Percentiles rank a stretch among this genome's conserved stretches.
phyloP scores from a whole-genome alignment of 2,888 invertebrate genomes.

The Platycheirus albimanus region DNA sequence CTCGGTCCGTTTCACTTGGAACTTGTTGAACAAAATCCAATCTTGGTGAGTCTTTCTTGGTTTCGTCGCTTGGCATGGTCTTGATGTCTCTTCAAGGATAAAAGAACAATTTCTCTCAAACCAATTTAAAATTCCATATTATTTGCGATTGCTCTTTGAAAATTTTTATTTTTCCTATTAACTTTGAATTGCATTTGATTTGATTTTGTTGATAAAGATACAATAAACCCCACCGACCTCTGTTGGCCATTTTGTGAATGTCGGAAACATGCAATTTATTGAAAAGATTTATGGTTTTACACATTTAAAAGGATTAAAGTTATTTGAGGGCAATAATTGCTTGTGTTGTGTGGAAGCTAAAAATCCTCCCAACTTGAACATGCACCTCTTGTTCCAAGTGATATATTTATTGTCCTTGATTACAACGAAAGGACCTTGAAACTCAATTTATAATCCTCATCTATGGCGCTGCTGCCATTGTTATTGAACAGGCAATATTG shows the following conservation, averaged over 20 bases:
- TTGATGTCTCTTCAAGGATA: background rate
- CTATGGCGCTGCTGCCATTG: background rate
- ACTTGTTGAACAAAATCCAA: slow-evolving; percentile 6
- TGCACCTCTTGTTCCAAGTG: slow-evolving; percentile 1
- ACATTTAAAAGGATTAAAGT: background rate
- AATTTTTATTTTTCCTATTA: background rate
- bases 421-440: slow-evolving; percentile 16
- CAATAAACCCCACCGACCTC: no score
- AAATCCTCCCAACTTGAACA: background rate
- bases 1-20: background rate
- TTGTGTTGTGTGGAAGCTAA: background rate
- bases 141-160: background rate
- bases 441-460: slow-evolving; percentile 2
- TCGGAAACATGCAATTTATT: no score
- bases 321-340: background rate
- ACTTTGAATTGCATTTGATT: background rate
- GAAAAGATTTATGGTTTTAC: no score
- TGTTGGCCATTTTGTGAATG: no score
- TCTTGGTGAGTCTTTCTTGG: background rate
- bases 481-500: slow-evolving; percentile 27
- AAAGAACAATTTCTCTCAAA: background rate
- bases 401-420: slow-evolving; percentile 27
- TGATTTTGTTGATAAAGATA: background rate
- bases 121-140: background rate
- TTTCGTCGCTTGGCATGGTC: background rate